Base-by-base conservation (phyloP, 2,888 invertebrate species). In the Volucella bombylans region DNA sequence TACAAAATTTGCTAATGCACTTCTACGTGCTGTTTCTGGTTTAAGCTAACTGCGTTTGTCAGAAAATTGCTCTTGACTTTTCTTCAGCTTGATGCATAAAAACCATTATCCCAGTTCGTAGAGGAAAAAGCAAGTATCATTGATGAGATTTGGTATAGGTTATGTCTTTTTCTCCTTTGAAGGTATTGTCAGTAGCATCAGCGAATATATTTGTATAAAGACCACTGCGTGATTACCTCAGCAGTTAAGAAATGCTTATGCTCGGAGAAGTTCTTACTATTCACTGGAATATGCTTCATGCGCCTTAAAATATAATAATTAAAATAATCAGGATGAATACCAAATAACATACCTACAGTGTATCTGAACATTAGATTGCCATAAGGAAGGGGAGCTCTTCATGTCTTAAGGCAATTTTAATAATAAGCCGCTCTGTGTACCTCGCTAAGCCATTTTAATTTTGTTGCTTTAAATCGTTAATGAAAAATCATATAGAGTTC, bases 21-120 rank as follows among this genome's bases (percentile, higher is more conserved):
- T 43, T 81, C 76, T 82, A 78, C 78, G 78, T 78, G 82, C 64
- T 78, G 55, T 72, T 82, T 67, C 78, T 78, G 78, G 72, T 67
- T 72, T 78, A 55, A 62, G 67, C 54, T 78, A 65, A 72, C 54
- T 54, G 47, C 41, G 62, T 55, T 54, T 64, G 64, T 78, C 10
- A 23, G 82, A 18, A 83, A 80, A 83, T 74, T 69, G 69, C 74
- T 71, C 83, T 74, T 69, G 73, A 71, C 68, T 79, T 69, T 62
- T 69, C 52, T 47, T 61, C 50, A 52, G 11, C 14, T 43, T 59
- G 55, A 52, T 67, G 41, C 38, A 65, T 10, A 73, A 79, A 54
- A 67, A 10, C 57, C 79, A 83, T 80, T 83, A 80, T 83, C 80
- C 74, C 80, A 59, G 47, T 65, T 68, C 10, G 49, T 49, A 49